phyloP scores from a whole-genome alignment of 2,797 vertebrate species.

The Fundulus diaphanus region DNA sequence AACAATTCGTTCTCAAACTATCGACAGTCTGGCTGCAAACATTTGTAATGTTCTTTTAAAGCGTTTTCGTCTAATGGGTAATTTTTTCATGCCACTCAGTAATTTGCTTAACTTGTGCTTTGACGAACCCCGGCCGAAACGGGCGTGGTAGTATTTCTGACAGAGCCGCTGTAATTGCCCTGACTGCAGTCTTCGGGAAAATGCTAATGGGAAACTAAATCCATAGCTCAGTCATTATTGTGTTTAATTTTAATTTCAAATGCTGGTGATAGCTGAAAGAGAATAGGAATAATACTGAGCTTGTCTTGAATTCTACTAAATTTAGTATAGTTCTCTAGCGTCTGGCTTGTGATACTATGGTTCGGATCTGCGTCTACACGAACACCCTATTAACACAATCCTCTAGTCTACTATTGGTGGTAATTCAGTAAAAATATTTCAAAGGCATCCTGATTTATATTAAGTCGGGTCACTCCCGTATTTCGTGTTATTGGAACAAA shows the following conservation, averaged over 20 bases:
- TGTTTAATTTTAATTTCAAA: background rate
- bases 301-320: background rate
- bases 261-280: background rate
- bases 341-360: background rate
- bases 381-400: background rate
- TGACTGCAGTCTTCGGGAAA: background rate
- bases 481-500: background rate
- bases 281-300: background rate
- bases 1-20: background rate
- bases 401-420: background rate
- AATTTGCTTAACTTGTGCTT: background rate
- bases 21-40: background rate
- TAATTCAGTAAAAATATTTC: background rate
- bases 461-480: too few relatives aligned
- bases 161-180: background rate
- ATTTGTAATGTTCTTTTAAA: background rate
- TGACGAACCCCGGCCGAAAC: too few relatives aligned
- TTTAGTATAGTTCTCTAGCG: background rate
- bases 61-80: background rate
- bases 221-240: background rate
- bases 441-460: background rate
- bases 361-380: background rate
- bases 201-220: background rate
- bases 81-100: background rate
- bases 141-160: background rate